phyloP scores from a whole-genome alignment of 2,113 vertebrate species.

The Ranitomeya imitator region DNA sequence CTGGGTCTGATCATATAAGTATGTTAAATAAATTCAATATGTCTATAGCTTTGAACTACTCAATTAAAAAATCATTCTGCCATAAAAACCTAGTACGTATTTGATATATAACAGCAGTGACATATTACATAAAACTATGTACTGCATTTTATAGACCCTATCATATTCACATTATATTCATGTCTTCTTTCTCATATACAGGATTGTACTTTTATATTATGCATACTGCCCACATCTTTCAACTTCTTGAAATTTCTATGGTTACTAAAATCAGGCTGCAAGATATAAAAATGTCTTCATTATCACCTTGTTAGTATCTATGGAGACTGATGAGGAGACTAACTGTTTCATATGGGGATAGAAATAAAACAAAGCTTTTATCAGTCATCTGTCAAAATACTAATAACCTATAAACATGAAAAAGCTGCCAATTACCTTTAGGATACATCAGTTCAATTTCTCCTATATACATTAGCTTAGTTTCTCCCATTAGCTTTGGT shows the following conservation, averaged over 20 bases:
- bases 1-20: neutral
- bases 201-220: neutral
- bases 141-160: neutral
- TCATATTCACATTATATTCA: no score
- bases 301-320: conserved; percentile 48
- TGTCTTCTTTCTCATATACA: neutral
- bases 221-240: conserved; percentile 13
- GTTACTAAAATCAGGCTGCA: conserved; percentile 38
- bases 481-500: no score
- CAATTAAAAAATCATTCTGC: neutral
- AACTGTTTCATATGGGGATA: neutral
- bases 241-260: conserved; percentile 49
- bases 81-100: neutral
- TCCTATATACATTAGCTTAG: neutral
- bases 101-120: neutral
- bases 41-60: neutral
- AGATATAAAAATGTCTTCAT: neutral
- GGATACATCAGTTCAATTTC: neutral
- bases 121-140: neutral
- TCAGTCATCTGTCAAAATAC: neutral
- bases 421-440: neutral
- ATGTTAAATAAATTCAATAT: neutral
- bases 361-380: neutral
- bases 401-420: neutral
- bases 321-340: conserved; percentile 35